Base-by-base conservation (phyloP, 2,113 vertebrate species). In the Phaethornis superciliosus region DNA sequence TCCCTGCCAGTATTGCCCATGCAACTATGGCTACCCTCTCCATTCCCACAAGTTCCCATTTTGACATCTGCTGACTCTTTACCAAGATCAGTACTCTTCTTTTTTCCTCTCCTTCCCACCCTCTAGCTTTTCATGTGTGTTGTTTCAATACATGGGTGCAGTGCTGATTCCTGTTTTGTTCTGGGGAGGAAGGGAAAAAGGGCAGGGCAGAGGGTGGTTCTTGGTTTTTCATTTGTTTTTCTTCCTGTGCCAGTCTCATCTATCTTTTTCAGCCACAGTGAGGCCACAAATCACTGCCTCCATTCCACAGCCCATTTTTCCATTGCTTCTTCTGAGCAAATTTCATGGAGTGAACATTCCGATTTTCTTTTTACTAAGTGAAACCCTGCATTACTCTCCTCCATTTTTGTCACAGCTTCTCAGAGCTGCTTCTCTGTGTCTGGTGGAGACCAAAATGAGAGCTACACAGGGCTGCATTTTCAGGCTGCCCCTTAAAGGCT, bases 201-300 rank as follows among this genome's bases (percentile, higher is more conserved):
- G 12, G 13, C 58, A 76, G 49, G 70, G n/a, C 51, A 76, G 54
- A 85, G 26, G 4, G 27, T 69, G 40, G 77, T 52, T 81, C 54
- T 81, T 68, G 11, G 6, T 40, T 30, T 79, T 52, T 22, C 42
- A 24, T 0, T 28, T 58, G 52, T 46, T 90, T 90, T 87, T 9
- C 6, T 78, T 75, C 33, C 32, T 37, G 21, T 56, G 65, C 40
- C 65, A 79, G 56, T 19, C 16, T 87, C 65, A 40, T 71, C 54
- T 59, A 12, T 81, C 58, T 87, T 93, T 86, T 84, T 30, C 44
- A 89, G 37, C 46, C 46, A 56, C 11, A 56, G 40, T 15, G 30
- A 46, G 40, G 27, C 91, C 81, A 89, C 91, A 93, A 89, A 87
- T 89, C 70, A 60, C 87, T 75, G 84, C 87, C 54, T 91, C 54